phyloP scores from a whole-genome alignment of 1,140 invertebrate genomes.

The Drosophila ohnishii region DNA sequence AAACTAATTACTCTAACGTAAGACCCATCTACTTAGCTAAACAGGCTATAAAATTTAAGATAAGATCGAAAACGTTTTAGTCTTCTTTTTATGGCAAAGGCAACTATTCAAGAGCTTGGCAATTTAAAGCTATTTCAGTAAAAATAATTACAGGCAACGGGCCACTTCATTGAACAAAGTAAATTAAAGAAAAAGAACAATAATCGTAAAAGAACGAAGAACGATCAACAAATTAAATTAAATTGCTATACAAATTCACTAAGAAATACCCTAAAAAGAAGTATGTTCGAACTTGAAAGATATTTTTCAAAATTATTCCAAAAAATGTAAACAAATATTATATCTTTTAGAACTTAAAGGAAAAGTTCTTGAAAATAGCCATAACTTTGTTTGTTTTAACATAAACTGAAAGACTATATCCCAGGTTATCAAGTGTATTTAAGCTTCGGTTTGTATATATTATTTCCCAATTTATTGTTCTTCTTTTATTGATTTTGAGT shows the following conservation, averaged over 20 bases:
- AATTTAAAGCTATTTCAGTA: constrained; percentile 20
- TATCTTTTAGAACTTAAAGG: background rate
- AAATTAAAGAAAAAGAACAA: constrained; percentile 25
- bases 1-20: constrained; percentile 1
- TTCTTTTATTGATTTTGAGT: constrained; percentile 61
- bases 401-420: no score
- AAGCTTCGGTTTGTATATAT: background rate
- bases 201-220: constrained; percentile 42
- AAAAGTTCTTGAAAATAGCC: background rate
- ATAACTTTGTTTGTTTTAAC: no score
- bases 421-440: background rate
- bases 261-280: background rate
- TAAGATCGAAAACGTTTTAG: constrained; percentile 23
- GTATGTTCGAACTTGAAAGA: background rate
- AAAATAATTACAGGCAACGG: constrained; percentile 31
- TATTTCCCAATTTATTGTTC: background rate
- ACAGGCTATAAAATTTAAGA: constrained; percentile 10
- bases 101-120: constrained; percentile 9
- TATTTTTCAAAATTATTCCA: no score
- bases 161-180: constrained; percentile 28
- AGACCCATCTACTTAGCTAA: constrained; percentile 14
- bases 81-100: constrained; percentile 16
- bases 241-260: constrained; percentile 60
- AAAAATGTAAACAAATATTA: no score
- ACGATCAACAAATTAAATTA: constrained; percentile 61